Evolutionary conservation across 2,888 invertebrate genomes (phyloP).

Genomic region (Serrognathus titanus): DNA sequence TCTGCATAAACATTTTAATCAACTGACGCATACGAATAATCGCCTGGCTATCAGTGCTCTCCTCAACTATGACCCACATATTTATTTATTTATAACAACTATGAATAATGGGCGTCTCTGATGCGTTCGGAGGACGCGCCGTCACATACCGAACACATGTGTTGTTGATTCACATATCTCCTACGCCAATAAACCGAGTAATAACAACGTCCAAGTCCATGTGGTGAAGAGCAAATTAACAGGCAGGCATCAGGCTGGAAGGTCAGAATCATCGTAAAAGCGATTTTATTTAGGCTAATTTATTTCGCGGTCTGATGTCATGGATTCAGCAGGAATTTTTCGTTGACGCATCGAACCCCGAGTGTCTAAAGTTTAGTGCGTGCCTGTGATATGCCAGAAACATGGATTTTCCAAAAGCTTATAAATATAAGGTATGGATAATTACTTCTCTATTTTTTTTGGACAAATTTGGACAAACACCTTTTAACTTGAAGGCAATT

Average conservation of each 20-base stretch:
- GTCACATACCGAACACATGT: conserved; percentile 3
- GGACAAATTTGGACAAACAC: too few species aligned
- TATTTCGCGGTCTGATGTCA: conserved; percentile 41
- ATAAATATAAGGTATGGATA: conserved; percentile 10
- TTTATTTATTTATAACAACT: background rate
- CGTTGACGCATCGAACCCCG: too few species aligned
- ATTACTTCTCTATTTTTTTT: too few species aligned
- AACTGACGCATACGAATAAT: too few species aligned
- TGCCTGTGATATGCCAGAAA: background rate
- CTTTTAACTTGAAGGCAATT: too few species aligned
- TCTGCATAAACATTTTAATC: too few species aligned
- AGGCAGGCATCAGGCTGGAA: conserved; percentile 21
- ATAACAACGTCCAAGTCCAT: conserved; percentile 21
- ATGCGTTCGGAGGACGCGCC: conserved; percentile 13
- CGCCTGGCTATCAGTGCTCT: conserved; percentile 1
- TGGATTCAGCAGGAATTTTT: background rate
- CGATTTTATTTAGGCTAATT: conserved; percentile 34
- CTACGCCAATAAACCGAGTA: conserved; percentile 35
- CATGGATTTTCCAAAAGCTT: conserved; percentile 13
- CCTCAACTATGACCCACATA: conserved; percentile 16
- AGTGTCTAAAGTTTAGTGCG: too few species aligned
- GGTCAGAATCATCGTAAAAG: conserved; percentile 28
- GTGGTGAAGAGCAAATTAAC: conserved; percentile 21
- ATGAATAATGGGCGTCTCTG: conserved; percentile 10
- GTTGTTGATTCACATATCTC: conserved; percentile 30